These are phyloP conservation scores for Menura novaehollandiae DNA, from an alignment of 2,113 vertebrate genomes.

Conservation along the genomic window DNA sequence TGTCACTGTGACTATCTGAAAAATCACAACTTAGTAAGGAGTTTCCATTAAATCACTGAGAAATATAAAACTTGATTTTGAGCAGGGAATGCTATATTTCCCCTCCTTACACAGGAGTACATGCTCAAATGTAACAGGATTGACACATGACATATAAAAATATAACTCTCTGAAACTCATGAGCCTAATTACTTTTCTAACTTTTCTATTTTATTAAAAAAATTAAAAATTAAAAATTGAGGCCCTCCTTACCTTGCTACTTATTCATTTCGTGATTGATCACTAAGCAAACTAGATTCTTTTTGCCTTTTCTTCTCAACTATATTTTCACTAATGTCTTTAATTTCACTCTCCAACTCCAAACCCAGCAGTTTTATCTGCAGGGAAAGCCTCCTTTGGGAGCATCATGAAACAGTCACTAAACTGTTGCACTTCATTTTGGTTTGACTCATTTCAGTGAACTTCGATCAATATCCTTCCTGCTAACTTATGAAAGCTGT, in stretches of 20 bases:
- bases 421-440: background rate
- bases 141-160: background rate
- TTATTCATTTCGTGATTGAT: background rate
- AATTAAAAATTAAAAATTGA: background rate
- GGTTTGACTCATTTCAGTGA: background rate
- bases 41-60: background rate
- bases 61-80: accelerated
- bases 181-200: background rate
- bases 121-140: background rate
- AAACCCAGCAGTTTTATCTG: background rate
- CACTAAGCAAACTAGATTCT: background rate
- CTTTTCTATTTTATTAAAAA: background rate
- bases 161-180: background rate
- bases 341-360: background rate
- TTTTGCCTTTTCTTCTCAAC: background rate
- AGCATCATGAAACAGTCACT: background rate
- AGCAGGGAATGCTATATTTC: background rate
- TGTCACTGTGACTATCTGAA: background rate
- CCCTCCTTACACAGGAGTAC: background rate
- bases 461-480: background rate
- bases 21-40: background rate
- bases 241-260: background rate
- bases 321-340: background rate
- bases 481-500: background rate
- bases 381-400: background rate